Percentiles rank a stretch among this genome's conserved stretches.
Conservation (phyloP, 2,113 vertebrate genomes). For the Genyomyrus donnyi region DNA sequence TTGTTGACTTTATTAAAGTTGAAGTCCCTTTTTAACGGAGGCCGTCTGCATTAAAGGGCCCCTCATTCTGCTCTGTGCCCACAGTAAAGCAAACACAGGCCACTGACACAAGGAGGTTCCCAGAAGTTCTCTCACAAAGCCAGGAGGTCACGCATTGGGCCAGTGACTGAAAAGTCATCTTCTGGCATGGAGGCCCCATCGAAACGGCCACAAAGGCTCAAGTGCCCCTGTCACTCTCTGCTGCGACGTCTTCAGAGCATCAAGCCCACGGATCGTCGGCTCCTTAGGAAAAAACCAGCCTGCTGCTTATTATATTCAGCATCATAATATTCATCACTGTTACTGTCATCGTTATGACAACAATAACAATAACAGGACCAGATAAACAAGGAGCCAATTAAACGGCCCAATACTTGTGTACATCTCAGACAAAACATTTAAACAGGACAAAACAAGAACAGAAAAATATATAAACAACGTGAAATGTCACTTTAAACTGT, state of each 20-base stretch:
- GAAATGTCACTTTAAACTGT: slow-evolving; percentile 56
- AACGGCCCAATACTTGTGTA: slow-evolving; percentile 65
- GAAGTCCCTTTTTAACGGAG: not conserved
- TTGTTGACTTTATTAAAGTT: not conserved
- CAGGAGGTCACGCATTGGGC: not conserved
- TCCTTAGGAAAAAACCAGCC: not conserved
- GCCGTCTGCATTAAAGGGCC: too few relatives aligned
- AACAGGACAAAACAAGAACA: slow-evolving; percentile 61
- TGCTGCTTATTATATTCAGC: not conserved
- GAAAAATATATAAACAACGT: slow-evolving; percentile 51
- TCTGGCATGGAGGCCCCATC: not conserved
- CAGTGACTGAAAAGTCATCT: not conserved
- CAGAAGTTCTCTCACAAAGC: not conserved
- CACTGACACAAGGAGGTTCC: not conserved
- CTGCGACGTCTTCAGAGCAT: not conserved
- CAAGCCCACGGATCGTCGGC: not conserved
- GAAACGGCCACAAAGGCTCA: not conserved
- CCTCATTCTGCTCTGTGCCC: not conserved
- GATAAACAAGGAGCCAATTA: slow-evolving; percentile 59
- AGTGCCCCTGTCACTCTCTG: slow-evolving; percentile 24
- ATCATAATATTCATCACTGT: slow-evolving; percentile 49
- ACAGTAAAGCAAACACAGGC: not conserved
- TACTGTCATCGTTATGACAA: slow-evolving; percentile 53
- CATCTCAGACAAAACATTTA: slow-evolving; percentile 57
- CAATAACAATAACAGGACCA: slow-evolving; percentile 56